Base-by-base conservation (phyloP, 1,140 invertebrate species). In the Drosophila bifasciata region DNA sequence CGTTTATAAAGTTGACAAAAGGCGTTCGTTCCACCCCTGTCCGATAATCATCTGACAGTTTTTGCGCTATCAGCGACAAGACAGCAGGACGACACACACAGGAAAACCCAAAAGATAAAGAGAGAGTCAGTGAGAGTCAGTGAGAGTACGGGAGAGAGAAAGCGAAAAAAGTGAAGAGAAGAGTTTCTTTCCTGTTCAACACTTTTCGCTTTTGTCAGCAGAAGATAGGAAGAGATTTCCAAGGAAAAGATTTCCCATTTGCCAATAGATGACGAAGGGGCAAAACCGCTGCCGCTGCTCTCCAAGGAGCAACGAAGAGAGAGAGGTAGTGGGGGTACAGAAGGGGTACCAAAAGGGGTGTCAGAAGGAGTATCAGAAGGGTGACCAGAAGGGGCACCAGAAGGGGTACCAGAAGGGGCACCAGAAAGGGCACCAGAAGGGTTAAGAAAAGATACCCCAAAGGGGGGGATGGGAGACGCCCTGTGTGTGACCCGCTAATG, bases 1-100 rank as follows among this genome's bases (percentile, higher is more conserved):
- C 84, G 78, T 88, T 88, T 88, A 88, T 88, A 86, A 86, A 88
- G 83, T 88, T 88, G 83, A 88, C 83, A 88, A 88, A 88, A 88
- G 85, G 76, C 84, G 78, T 83, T 88, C 84, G 78, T 83, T 88
- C 57, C 66, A 21, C 52, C 66, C 41, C 53, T n/a, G 55, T 73
- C 36, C 70, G 83, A 88, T 88, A 88, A 88, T 88, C 79, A 88
- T 88, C 83, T 88, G 83, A 74, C 83, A 88, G 83, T 81, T 88
- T 88, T 83, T 69, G 84, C 83, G 74, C 83, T 79, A 88, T 86
- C 83, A 88, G 83, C 78, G 83, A 75, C 78, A 86, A 77, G 58
- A 23, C 60, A 48, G 16, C 43, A 7, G 28, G 11, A 51, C n/a
- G n/a, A n/a, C n/a, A n/a, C 16, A 58, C 32, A 48, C 28, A 63